These are phyloP conservation scores for Montipora foliosa DNA, from an alignment of 64 coral and sea anemone genomes.

Conservation along the genomic window DNA sequence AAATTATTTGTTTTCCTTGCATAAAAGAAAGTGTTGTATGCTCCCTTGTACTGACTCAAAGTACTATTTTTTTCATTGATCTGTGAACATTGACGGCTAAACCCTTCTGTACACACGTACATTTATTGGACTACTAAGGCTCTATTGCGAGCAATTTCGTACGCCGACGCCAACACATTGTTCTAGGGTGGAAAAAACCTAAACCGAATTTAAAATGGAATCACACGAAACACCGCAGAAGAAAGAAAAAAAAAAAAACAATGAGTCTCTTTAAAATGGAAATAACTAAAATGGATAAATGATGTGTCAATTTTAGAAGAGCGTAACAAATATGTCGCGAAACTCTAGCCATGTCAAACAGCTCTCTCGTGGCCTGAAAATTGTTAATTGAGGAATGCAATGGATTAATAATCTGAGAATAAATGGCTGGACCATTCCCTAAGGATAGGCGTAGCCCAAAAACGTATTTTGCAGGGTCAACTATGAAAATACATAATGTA, in stretches of 20 bases:
- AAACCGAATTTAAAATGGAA: not conserved
- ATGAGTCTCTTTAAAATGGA: no score
- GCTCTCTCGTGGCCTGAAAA: not conserved
- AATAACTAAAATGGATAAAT: not conserved
- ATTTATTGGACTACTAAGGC: not conserved
- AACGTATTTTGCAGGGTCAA: not conserved
- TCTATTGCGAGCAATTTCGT: not conserved
- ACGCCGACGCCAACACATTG: not conserved
- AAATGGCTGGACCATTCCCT: not conserved
- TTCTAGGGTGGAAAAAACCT: not conserved
- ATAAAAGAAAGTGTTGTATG: not conserved
- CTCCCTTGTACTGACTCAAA: not conserved
- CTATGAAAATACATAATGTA: no score
- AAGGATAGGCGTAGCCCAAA: not conserved
- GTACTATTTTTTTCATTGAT: not conserved
- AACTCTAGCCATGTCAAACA: slow-evolving; percentile 12
- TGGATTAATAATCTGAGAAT: not conserved
- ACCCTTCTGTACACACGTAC: not conserved
- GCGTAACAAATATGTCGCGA: not conserved
- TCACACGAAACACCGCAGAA: not conserved
- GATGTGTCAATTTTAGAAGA: not conserved
- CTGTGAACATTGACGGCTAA: not conserved
- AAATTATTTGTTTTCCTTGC: not conserved
- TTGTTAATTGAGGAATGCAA: not conserved
- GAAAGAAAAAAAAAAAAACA: not conserved